Evolutionary conservation across 2,113 vertebrate species (phyloP), one percentile per base, ranked within the genome.

Genomic region (Cathartes aura): DNA sequence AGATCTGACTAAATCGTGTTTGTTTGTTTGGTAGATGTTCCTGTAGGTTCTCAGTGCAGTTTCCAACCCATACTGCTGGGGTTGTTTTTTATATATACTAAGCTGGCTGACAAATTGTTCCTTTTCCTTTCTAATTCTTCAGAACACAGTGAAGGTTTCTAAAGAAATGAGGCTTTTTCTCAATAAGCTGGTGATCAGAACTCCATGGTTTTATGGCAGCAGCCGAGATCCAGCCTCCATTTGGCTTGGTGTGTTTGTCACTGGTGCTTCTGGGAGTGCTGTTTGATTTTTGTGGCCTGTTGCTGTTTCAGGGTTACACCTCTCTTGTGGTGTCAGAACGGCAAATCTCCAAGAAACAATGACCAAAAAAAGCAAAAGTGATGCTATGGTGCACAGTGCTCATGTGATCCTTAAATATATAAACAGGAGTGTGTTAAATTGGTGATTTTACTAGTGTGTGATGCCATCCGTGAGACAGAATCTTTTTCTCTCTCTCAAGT

Each of bases 11-110:
- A 40, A 83, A 73, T 75, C 1, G 1, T 24, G 6, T 47, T 38
- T 0, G 1, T 32, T 74, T 38, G 15, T 58, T 62, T 56, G 58
- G 36, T 36, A 27, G 62, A n/a, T 0, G 0, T 36, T 75, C 20
- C 29, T 26, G 5, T 17, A 36, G 10, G 45, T 56, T 81, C 23
- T 66, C 45, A 20, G 21, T 30, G 27, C 30, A 36, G 19, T 38
- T 82, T 86, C 53, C 30, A 64, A 40, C 21, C 24, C 29, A 4
- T 22, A 4, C 14, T 81, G 15, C 21, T 74, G 26, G 21, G 12
- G 2, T 26, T 73, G 2, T 64, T 91, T 74, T 36, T 74, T n/a
- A 8, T 3, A 12, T 18, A 7, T 42, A 20, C 11, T 27, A 43
- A 71, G 36, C 9, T 62, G 3, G 2, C 16, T 59, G 62, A 42